A percentile compares a stretch with the other conserved stretches of the same genome.
Evolutionary conservation across 2,113 vertebrate species (phyloP).

Genomic region (Accipiter cooperii): DNA sequence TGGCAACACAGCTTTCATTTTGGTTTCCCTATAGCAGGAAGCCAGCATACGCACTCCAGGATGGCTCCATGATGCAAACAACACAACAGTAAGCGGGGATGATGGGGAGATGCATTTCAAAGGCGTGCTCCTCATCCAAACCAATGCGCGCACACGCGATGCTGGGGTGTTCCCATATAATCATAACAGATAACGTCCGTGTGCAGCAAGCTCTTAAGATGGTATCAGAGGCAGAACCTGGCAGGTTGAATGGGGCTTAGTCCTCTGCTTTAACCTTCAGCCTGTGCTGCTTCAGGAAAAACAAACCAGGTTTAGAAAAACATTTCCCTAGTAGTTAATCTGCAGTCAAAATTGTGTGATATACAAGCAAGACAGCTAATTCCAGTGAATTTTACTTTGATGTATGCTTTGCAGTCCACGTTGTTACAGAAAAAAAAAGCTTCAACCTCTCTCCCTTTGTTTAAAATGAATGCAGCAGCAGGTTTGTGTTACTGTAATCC

Average conservation of each 20-base stretch:
- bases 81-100: not conserved
- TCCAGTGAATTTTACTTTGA: not conserved
- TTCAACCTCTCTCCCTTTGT: not conserved
- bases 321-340: not conserved
- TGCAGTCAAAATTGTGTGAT: not conserved
- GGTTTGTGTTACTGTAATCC: not conserved
- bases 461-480: not conserved
- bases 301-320: not conserved
- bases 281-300: not conserved
- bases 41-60: not conserved
- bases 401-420: not conserved
- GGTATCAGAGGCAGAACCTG: not conserved
- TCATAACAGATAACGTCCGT: not conserved
- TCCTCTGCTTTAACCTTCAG: not conserved
- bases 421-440: not conserved
- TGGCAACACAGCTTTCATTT: not conserved
- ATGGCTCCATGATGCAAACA: not conserved
- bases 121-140: not conserved
- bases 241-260: not conserved
- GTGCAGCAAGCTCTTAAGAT: not conserved
- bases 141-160: rapidly evolving
- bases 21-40: not conserved
- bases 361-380: not conserved
- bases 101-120: not conserved
- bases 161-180: not conserved